Percentiles rank a stretch among this genome's conserved stretches.
phyloP scores from a whole-genome alignment of 2,797 vertebrate genomes.

The Manis javanica region DNA sequence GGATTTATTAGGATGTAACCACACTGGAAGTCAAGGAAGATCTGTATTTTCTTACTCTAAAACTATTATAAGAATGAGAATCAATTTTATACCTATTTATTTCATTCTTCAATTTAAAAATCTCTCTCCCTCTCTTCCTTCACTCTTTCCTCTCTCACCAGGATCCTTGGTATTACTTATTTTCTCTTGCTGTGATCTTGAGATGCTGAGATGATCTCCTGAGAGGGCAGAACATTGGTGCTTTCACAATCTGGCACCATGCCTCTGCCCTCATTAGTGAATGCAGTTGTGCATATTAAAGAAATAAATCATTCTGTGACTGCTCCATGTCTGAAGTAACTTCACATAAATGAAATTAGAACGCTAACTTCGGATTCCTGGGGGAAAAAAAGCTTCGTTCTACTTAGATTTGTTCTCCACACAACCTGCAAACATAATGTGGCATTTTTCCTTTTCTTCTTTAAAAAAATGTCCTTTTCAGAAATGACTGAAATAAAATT shows the following conservation, averaged over 20 bases:
- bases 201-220: conserved; percentile 54
- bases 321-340: conserved; percentile 73
- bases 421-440: background rate
- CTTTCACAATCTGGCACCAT: conserved; percentile 62
- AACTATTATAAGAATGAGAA: background rate
- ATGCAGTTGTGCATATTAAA: conserved; percentile 74
- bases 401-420: background rate
- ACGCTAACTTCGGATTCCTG: conserved; percentile 48
- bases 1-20: background rate
- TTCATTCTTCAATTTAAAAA: conserved; percentile 40
- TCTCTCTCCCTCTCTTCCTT: background rate
- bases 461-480: background rate
- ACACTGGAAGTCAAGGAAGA: background rate
- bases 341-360: conserved; percentile 73
- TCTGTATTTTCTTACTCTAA: background rate
- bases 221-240: conserved; percentile 48
- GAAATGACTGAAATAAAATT: conserved; percentile 43
- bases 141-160: background rate
- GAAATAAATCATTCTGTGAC: conserved; percentile 76
- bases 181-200: conserved; percentile 62
- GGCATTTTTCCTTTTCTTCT: background rate
- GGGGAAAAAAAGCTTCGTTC: background rate
- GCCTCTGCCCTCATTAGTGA: conserved; percentile 72
- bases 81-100: conserved; percentile 22
- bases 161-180: background rate